Evolutionary conservation across 37 sponge, comb jelly and placozoan genomes (phyloP), one percentile per base, ranked within the genome.

Genomic region (Geodia barretti): DNA sequence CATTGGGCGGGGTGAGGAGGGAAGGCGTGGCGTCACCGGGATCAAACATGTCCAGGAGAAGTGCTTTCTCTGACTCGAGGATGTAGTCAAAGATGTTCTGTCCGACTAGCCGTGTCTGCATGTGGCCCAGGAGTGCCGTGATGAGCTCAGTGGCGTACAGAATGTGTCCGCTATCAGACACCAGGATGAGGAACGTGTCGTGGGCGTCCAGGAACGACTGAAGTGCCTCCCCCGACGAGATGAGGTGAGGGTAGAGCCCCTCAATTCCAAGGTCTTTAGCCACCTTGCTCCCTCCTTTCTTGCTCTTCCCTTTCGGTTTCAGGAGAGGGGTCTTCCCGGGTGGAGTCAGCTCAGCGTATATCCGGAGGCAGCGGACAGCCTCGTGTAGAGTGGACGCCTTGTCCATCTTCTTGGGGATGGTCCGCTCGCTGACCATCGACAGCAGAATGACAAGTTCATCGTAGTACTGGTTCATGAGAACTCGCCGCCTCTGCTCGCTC

Each of bases 401-500:
- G 77, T 92, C 92, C 61, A 87, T 66, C 79, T 92, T 92, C 37
- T 73, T 72, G 1, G 84, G 80, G 19, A 72, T 54, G 26, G 60
- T 39, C 2, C 81, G 11, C 39, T 87, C 84, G 39, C 79, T 60
- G 30, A 87, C 34, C 78, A 91, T 68, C 0, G 92, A 80, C 19
- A 92, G 70, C 41, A 87, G 62, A 1, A 41, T 69, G 58, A 87
- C 61, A 24, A 92, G 66, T 37, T 92, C 88, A 54, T 92, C 92
- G 39, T 83, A 87, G 72, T 74, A 92, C 41, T 77, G 79, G 67
- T 92, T 92, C 76, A 87, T 80, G 65, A 76, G 60, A 60, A 76
- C 59, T 4, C 92, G 70, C 14, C 92, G 75, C 41, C 60, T 78
- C 41, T 87, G 80, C 72, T 92, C 92, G 39, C 82, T 87, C 63